Conservation (phyloP, 2,888 invertebrate genomes). For the Hypolimnas misippus region DNA sequence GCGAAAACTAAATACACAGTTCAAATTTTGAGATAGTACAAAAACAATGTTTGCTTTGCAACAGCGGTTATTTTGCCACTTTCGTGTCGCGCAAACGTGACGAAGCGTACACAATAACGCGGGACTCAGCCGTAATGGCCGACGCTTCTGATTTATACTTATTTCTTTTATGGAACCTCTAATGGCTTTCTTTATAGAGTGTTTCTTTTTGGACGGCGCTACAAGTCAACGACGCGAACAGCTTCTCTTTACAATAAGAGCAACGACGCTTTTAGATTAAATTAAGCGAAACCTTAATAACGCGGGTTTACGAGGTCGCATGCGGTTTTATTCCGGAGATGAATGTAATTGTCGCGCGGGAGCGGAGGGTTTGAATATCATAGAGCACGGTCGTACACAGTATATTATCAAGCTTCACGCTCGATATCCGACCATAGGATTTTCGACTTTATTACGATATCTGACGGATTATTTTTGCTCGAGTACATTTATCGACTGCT, state of each 20-base stretch:
- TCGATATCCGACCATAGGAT: not conserved
- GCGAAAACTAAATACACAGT: not conserved
- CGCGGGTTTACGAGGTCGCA: constrained; percentile 44
- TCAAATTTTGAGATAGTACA: constrained; percentile 41
- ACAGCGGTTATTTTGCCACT: constrained; percentile 75
- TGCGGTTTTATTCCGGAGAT: constrained; percentile 47
- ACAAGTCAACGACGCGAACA: constrained; percentile 57
- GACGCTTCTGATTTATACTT: constrained; percentile 78
- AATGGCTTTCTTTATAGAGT: constrained; percentile 73
- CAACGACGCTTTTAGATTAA: constrained; percentile 61
- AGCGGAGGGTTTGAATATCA: constrained; percentile 36
- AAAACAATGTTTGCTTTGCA: constrained; percentile 63
- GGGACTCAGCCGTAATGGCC: constrained; percentile 70
- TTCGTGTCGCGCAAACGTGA: constrained; percentile 73
- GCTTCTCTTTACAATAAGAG: constrained; percentile 48
- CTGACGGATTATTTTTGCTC: constrained; percentile 9
- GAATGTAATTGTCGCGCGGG: constrained; percentile 44
- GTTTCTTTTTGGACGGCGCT: constrained; percentile 60
- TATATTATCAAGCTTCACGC: constrained; percentile 20
- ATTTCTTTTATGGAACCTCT: constrained; percentile 77
- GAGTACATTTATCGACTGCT: not conserved
- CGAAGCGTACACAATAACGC: constrained; percentile 73
- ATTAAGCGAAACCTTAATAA: constrained; percentile 57
- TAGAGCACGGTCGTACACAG: constrained; percentile 26
- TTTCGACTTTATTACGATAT: constrained; percentile 15